Percentiles rank a stretch among this genome's conserved stretches.
Conservation (phyloP, 2,797 vertebrate genomes). For the Oreortyx pictus region DNA sequence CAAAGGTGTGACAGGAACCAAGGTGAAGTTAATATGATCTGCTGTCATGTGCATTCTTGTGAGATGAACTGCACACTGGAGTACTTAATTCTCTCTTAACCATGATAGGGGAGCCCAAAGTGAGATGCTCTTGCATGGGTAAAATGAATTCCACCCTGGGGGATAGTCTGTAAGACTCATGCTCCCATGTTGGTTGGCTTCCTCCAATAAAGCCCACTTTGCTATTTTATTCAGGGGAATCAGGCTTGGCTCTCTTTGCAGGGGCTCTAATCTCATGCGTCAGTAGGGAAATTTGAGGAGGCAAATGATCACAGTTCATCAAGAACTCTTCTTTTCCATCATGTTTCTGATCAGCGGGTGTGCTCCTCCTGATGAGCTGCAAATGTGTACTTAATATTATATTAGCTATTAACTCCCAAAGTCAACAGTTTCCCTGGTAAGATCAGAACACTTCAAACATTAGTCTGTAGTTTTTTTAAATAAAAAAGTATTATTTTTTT, state of each 20-base stretch:
- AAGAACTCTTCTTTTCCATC: slow-evolving; percentile 26
- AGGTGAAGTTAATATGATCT: neutral
- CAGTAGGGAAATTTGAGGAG: slow-evolving; percentile 48
- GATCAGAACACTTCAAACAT: slow-evolving; percentile 57
- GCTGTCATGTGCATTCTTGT: neutral
- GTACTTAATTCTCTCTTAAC: neutral
- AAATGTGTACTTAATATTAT: slow-evolving; percentile 68
- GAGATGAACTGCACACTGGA: neutral
- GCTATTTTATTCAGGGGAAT: neutral
- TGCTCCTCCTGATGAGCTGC: slow-evolving; percentile 54
- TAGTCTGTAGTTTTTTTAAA: neutral
- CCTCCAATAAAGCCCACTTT: neutral
- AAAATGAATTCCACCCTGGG: neutral
- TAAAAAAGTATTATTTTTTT: neutral
- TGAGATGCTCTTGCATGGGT: neutral
- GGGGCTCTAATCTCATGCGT: slow-evolving; percentile 7
- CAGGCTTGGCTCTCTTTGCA: neutral
- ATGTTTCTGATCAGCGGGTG: slow-evolving; percentile 54
- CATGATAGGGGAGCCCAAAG: neutral
- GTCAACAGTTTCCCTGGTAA: slow-evolving; percentile 65
- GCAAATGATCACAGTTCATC: slow-evolving; percentile 32
- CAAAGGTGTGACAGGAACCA: neutral
- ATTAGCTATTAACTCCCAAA: slow-evolving; percentile 63
- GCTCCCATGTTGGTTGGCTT: neutral
- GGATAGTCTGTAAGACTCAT: neutral